Evolutionary conservation across 2,797 vertebrate genomes (phyloP).

Genomic region (Gadopsis marmoratus): DNA sequence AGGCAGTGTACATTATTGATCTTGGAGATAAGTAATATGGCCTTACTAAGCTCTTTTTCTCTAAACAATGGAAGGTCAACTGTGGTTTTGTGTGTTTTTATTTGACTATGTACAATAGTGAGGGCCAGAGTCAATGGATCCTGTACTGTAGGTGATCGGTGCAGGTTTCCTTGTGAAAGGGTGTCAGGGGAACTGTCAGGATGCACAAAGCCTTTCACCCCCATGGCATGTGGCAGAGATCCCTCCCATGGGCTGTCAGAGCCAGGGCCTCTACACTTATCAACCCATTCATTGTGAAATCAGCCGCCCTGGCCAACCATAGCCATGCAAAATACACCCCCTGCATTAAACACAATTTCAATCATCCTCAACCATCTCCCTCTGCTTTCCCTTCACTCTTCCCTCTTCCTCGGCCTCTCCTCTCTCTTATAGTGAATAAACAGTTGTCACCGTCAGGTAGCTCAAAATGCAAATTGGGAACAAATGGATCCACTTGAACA

Average conservation of each 20-base stretch:
- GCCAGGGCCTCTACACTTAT: conserved; percentile 82
- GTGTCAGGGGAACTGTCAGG: conserved; percentile 68
- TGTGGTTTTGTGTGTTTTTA: conserved; percentile 33
- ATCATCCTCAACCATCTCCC: conserved; percentile 83
- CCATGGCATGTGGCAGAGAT: conserved; percentile 72
- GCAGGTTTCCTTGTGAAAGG: conserved; percentile 61
- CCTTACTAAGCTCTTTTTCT: conserved; percentile 9
- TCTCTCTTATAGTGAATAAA: conserved; percentile 81
- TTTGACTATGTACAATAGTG: conserved; percentile 29
- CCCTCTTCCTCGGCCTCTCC: conserved; percentile 57
- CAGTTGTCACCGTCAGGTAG: conserved; percentile 81
- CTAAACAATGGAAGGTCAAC: conserved; percentile 30
- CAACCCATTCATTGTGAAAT: conserved; percentile 88
- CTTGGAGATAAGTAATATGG: not conserved
- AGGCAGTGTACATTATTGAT: conserved; percentile 44
- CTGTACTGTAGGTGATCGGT: conserved; percentile 55
- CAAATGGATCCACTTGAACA: conserved; percentile 86
- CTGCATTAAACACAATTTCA: conserved; percentile 83
- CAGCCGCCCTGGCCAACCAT: conserved; percentile 84
- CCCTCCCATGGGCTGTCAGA: conserved; percentile 79
- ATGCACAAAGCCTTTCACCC: conserved; percentile 77
- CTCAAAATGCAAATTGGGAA: conserved; percentile 84
- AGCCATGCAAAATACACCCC: conserved; percentile 85
- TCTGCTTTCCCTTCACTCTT: conserved; percentile 60
- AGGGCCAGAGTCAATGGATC: conserved; percentile 36